Evolutionary conservation across 53 echinoderm and acorn worm species (phyloP), one percentile per base, ranked within the genome.

Genomic region (Mesocentrotus franciscanus): DNA sequence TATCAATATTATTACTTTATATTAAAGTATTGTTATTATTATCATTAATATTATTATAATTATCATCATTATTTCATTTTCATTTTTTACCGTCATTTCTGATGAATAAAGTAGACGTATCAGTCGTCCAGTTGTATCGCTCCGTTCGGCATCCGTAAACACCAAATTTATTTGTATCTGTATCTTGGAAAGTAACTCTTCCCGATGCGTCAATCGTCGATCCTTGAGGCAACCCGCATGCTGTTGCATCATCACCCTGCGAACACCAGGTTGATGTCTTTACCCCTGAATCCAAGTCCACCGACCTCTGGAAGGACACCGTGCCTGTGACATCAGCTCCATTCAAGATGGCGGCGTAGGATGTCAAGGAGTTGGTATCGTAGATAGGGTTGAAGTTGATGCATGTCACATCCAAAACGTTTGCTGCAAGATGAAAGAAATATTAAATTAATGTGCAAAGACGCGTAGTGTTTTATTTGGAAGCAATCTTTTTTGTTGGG

Each of bases 111-210:
- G 87, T 66, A 0, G 62, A 32, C 17, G 56, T 32, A 10, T 39
- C 49, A 1, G 94, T 85, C 0, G 95, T 94, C 95, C 95, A 94
- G 56, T 94, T 94, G 70, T 94, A 85, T n/a, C 95, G 26, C 10
- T 94, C 89, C 1, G 85, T 64, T 29, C 68, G 85, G 66, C 95
- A 94, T 29, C 64, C 62, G 71, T 85, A 94, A 20, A 68, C 87
- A 10, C 95, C 95, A 81, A 93, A 92, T 59, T 93, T 81, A 30
- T 79, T 84, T 32, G 34, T 22, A 83, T 27, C 70, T 24, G 79
- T 24, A 39, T 36, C 6, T 18, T 42, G 36, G 12, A 93, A 34
- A 33, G 94, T 93, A 4, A 93, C 94, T 17, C 14, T 79, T 30
- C 81, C 94, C 20, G 62, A 34, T 24, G 84, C 0, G 32, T n/a